Percentiles rank a stretch among this genome's conserved stretches.
Conservation (phyloP, 2,797 vertebrate genomes). For the Macropus fuliginosus region DNA sequence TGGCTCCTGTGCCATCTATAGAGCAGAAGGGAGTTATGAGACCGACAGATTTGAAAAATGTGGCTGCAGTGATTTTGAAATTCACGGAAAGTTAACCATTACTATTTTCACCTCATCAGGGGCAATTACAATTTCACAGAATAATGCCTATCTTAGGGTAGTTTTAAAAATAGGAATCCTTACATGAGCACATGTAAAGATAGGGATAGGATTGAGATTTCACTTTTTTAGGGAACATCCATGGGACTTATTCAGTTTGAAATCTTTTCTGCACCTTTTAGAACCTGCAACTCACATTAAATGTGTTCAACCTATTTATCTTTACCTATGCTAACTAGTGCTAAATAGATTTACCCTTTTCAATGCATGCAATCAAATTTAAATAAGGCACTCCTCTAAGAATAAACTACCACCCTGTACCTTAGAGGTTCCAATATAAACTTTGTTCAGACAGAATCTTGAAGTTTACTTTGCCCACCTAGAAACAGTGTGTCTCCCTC, state of each 20-base stretch:
- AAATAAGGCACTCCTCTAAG: neutral
- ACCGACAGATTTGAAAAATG: neutral
- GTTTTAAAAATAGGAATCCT: neutral
- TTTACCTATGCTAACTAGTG: neutral
- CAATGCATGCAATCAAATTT: neutral
- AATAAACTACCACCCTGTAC: neutral
- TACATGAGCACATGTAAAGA: neutral
- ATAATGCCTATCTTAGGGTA: neutral
- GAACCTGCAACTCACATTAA: neutral
- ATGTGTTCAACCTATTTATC: neutral
- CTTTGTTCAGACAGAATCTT: neutral
- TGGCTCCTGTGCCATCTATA: neutral
- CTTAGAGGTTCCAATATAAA: neutral
- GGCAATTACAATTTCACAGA: neutral
- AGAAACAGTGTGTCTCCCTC: neutral
- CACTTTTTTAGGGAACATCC: neutral
- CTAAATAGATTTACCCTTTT: neutral
- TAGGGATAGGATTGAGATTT: neutral
- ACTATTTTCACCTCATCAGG: neutral
- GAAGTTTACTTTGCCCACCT: neutral
- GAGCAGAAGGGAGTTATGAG: neutral
- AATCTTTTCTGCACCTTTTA: neutral
- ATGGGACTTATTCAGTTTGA: neutral
- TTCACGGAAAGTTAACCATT: neutral
- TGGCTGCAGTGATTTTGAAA: neutral